phyloP scores from a whole-genome alignment of 2,797 vertebrate species.

The Todus mexicanus region DNA sequence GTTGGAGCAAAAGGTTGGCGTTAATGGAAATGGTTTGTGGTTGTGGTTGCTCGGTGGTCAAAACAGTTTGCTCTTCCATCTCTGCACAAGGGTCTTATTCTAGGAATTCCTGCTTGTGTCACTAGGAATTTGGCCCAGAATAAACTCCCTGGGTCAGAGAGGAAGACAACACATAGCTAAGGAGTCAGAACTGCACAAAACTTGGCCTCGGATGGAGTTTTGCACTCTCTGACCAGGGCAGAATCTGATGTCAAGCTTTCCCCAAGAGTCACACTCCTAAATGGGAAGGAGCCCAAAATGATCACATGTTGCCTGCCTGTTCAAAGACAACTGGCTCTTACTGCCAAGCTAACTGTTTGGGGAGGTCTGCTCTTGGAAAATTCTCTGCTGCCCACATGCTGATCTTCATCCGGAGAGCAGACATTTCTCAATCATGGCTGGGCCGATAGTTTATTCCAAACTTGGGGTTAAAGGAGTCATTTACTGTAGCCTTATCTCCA shows the following conservation, averaged over 20 bases:
- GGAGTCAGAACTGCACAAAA: constrained; percentile 1
- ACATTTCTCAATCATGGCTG: not conserved
- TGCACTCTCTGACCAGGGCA: not conserved
- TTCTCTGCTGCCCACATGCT: not conserved
- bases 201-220: not conserved
- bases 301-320: not conserved
- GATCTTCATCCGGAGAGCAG: not conserved
- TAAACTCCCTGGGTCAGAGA: not conserved
- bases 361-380: constrained; percentile 26
- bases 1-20: not conserved
- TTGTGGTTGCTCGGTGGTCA: constrained; percentile 12
- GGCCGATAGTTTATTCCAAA: not conserved
- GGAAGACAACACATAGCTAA: not conserved
- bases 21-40: constrained; percentile 36
- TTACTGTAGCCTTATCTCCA: not conserved
- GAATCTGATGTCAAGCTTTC: constrained; percentile 8
- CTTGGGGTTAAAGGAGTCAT: not conserved
- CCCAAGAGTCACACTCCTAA: not conserved
- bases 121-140: constrained; percentile 31
- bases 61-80: constrained; percentile 9
- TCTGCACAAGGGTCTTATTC: constrained; percentile 17
- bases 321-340: not conserved
- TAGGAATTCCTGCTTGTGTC: constrained; percentile 39
- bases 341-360: not conserved
- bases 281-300: not conserved